Base-by-base conservation (phyloP, 2,888 invertebrate species). In the Chalcosyrphus nemorum region DNA sequence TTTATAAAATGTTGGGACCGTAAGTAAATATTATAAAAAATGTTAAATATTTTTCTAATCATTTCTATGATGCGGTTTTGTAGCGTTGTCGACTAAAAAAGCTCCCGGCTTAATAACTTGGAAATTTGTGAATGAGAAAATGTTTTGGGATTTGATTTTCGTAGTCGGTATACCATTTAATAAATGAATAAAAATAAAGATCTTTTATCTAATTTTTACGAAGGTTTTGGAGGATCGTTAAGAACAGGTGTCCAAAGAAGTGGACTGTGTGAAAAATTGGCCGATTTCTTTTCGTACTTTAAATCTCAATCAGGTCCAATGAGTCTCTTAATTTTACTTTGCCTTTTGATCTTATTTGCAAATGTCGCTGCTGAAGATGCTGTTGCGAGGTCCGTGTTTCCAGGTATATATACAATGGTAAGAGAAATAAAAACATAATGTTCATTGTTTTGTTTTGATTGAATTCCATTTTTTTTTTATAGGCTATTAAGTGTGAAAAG, bases 1-100 rank as follows among this genome's bases (percentile, higher is more conserved):
- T 80, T 72, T 45, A 21, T 80, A 0, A 74, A 52, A 45, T 80
- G 80, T 17, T 66, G 72, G 74, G 66, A 80, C 38, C 74, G 80
- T 80, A 66, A 77, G 0, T 45, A 38, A 21, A 9, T 3, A 45
- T 15, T 5, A 21, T 9, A 5, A 21, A 35, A 38, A 13, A 2
- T 38, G 1, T 7, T 4, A 43, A 4, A 4, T 17, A 17, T 6
- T 2, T 9, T 5, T 17, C 1, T 11, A 0, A 29, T 21, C 13
- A 27, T 4, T 24, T n/a, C 7, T 9, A 11, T 2, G 4, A 15
- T 17, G 4, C 2, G 9, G n/a, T n/a, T 24, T 9, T 17, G 3
- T 35, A 78, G 71, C 2, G 4, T 21, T 7, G 0, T 78, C 77
- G 9, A 19, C n/a, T 57, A 17, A 4, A 17, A 38, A 27, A 29